These are phyloP conservation scores for Panthera tigris DNA, from an alignment of 2,113 vertebrate genomes.

Conservation along the genomic window DNA sequence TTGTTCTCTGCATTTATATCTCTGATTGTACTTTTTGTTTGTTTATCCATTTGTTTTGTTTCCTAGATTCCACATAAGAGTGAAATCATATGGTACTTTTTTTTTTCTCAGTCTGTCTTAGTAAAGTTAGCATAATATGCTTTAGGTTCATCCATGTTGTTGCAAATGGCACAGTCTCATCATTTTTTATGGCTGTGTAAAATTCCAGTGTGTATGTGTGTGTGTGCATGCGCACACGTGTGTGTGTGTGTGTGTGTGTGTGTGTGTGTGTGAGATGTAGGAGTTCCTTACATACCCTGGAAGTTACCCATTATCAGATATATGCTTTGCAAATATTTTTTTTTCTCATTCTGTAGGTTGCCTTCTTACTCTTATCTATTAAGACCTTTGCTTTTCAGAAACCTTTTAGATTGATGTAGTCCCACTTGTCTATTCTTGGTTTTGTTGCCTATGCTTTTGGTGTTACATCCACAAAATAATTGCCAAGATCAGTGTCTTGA, in stretches of 20 bases:
- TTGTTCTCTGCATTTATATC: neutral
- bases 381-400: neutral
- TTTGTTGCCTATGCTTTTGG: neutral
- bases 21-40: neutral
- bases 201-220: neutral
- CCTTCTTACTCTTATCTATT: neutral
- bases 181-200: neutral
- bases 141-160: neutral
- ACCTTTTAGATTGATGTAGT: neutral
- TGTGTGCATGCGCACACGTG: neutral
- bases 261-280: neutral
- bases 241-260: neutral
- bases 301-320: neutral
- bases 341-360: neutral
- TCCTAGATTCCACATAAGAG: neutral
- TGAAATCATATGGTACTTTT: neutral
- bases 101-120: neutral
- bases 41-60: neutral
- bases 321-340: neutral
- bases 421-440: neutral
- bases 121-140: neutral
- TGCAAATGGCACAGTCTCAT: neutral
- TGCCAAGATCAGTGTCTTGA: neutral
- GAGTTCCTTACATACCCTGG: neutral
- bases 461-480: neutral